Evolutionary conservation across 2,113 vertebrate species (phyloP).

Genomic region (Brachyhypopomus gauderio): DNA sequence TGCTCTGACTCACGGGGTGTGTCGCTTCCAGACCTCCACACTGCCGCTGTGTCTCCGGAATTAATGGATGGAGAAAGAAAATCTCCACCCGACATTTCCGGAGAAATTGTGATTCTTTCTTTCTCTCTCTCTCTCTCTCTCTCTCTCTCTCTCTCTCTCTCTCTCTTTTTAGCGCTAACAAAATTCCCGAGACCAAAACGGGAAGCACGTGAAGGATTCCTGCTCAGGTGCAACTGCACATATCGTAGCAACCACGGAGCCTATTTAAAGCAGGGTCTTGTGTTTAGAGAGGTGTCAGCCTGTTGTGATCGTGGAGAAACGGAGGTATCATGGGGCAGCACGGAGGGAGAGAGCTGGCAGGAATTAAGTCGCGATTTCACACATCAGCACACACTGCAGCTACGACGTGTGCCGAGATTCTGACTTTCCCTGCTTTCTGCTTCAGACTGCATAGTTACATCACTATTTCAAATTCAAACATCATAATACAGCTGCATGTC

Average conservation of each 20-base stretch:
- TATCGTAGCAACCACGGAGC: slow-evolving; percentile 14
- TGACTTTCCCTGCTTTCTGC: slow-evolving; percentile 15
- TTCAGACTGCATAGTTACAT: slow-evolving; percentile 24
- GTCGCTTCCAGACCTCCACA: slow-evolving; percentile 33
- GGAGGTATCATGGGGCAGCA: slow-evolving; percentile 12
- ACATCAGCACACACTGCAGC: slow-evolving; percentile 36
- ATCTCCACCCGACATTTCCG: slow-evolving; percentile 7
- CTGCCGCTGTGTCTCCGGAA: background rate
- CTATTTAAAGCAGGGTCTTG: slow-evolving; percentile 24
- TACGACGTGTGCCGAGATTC: slow-evolving; percentile 16
- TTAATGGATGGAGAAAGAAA: slow-evolving; percentile 12
- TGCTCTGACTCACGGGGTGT: slow-evolving; percentile 36
- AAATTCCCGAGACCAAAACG: slow-evolving; percentile 13
- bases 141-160: too few relatives aligned
- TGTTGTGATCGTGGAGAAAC: slow-evolving; percentile 33
- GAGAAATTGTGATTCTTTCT: slow-evolving; percentile 7
- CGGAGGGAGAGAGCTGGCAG: slow-evolving; percentile 14
- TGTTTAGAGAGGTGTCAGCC: slow-evolving; percentile 14
- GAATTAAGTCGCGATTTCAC: slow-evolving; percentile 52
- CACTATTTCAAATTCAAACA: slow-evolving; percentile 11
- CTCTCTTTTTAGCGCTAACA: background rate
- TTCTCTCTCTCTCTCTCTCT: background rate
- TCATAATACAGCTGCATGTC: background rate
- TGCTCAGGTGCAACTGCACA: background rate
- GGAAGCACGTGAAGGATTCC: background rate